These are phyloP conservation scores for Flexamia atlantica DNA, from an alignment of 2,888 invertebrate genomes.

Conservation along the genomic window DNA sequence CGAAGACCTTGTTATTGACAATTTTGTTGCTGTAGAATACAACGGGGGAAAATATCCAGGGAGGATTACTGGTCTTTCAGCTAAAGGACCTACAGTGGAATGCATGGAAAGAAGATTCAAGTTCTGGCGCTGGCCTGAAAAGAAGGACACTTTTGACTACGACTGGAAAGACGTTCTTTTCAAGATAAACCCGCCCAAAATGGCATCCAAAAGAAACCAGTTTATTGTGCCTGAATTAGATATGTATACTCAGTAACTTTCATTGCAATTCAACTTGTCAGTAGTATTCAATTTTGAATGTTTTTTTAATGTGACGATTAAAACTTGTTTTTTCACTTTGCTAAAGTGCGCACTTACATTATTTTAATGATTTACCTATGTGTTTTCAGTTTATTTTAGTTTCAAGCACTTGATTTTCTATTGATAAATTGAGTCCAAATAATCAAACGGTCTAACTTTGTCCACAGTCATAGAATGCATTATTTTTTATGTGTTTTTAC, in stretches of 20 bases:
- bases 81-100: too few relatives aligned
- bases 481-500: neutral
- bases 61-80: too few relatives aligned
- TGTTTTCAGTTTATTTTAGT: conserved; percentile 15
- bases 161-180: conserved; percentile 61
- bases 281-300: neutral
- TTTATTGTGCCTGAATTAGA: conserved; percentile 61
- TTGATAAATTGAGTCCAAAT: too few relatives aligned
- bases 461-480: neutral
- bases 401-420: conserved; percentile 1
- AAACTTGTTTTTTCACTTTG: neutral
- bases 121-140: too few relatives aligned
- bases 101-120: too few relatives aligned
- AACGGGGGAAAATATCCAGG: too few relatives aligned
- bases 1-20: too few relatives aligned
- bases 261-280: too few relatives aligned
- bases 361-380: conserved; percentile 21
- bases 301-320: neutral
- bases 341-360: neutral
- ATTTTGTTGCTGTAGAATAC: too few relatives aligned
- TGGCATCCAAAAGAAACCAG: conserved; percentile 60
- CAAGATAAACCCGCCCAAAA: conserved; percentile 62
- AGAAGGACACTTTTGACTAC: conserved; percentile 58
- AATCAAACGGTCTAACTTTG: too few relatives aligned
- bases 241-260: conserved; percentile 24